Base-by-base conservation (phyloP, 53 echinoderm and acorn worm species). In the Paelopatides confundens region DNA sequence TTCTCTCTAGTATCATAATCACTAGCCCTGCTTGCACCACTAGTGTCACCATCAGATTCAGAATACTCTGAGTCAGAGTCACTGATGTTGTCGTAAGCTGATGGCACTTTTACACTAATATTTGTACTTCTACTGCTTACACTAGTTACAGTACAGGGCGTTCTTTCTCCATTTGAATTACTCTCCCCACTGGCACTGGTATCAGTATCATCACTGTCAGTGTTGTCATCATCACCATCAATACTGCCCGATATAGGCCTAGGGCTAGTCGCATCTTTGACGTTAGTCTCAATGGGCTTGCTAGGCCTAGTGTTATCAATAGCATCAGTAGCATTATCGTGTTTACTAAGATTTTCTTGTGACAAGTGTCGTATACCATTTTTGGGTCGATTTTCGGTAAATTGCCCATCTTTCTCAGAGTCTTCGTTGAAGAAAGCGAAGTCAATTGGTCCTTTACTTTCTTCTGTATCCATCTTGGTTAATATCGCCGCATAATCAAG, bases 401-500 rank as follows among this genome's bases (percentile, higher is more conserved):
- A 18, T 27, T 18, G 13, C 48, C 52, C 30, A 14, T 51, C 51
- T 21, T 52, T 79, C n/a, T 52, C 52, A 40, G 83, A 82, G 49
- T 85, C 90, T 28, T 77, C 93, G 18, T 89, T 91, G 64, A 96
- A 96, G 70, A 96, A 96, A 49, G 94, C 96, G 71, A 96, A 96
- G 65, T 94, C 96, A 51, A 96, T 94, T 35, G 93, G 87, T 36
- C 87, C 94, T 68, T 87, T 83, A 35, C 76, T 91, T 69, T 40
- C 90, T 53, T 88, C 87, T 11, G 50, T 27, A 65, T 66, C 82
- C 93, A 96, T 94, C 3, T 9, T 86, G 63, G 31, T 7, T 26
- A 81, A 81, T 23, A 28, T 35, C 26, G 18, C 24, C n/a, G 58
- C 58, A 58, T 58, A 58, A 6, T 23, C 58, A 23, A 23, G 24